A percentile compares a stretch with the other conserved stretches of the same genome.
These are phyloP conservation scores for Palloptera scutellata DNA, from an alignment of 2,888 invertebrate species.

Conservation along the genomic window DNA sequence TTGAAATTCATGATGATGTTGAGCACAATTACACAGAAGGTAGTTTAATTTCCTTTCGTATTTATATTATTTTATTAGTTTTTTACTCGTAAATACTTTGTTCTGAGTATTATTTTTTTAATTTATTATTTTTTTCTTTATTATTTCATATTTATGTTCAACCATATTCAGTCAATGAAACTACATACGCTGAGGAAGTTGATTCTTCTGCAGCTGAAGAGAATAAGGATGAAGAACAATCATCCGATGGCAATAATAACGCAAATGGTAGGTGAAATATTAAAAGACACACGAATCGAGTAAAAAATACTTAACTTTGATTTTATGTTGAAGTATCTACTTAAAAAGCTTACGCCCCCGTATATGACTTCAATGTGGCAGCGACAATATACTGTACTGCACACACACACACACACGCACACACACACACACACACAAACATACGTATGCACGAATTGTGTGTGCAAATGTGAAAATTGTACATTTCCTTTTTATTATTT, in stretches of 20 bases:
- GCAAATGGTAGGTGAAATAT: slow-evolving; percentile 55
- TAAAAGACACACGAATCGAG: background rate
- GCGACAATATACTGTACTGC: slow-evolving; percentile 29
- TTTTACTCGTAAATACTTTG: slow-evolving; percentile 39
- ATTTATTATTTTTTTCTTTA: slow-evolving; percentile 22
- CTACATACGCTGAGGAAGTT: slow-evolving; percentile 45
- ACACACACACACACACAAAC: slow-evolving; percentile 23
- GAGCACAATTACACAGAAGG: slow-evolving; percentile 65
- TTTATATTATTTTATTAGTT: slow-evolving; percentile 45
- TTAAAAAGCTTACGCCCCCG: slow-evolving; percentile 35
- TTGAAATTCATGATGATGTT: slow-evolving; percentile 47
- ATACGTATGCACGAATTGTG: slow-evolving; percentile 27
- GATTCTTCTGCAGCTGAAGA: slow-evolving; percentile 42
- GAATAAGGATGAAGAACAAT: slow-evolving; percentile 44
- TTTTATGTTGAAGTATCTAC: slow-evolving; percentile 53
- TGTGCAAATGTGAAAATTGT: slow-evolving; percentile 45
- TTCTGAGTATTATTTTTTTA: slow-evolving; percentile 35
- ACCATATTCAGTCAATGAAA: slow-evolving; percentile 47
- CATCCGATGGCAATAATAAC: slow-evolving; percentile 41
- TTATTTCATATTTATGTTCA: slow-evolving; percentile 22
- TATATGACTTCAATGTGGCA: slow-evolving; percentile 33
- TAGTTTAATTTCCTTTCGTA: slow-evolving; percentile 47
- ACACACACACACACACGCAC: slow-evolving; percentile 24
- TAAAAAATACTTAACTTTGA: slow-evolving; percentile 42
- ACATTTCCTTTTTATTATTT: slow-evolving; percentile 52